Evolutionary conservation across 64 coral and sea anemone species (phyloP).

Genomic region (Acropora yongei): DNA sequence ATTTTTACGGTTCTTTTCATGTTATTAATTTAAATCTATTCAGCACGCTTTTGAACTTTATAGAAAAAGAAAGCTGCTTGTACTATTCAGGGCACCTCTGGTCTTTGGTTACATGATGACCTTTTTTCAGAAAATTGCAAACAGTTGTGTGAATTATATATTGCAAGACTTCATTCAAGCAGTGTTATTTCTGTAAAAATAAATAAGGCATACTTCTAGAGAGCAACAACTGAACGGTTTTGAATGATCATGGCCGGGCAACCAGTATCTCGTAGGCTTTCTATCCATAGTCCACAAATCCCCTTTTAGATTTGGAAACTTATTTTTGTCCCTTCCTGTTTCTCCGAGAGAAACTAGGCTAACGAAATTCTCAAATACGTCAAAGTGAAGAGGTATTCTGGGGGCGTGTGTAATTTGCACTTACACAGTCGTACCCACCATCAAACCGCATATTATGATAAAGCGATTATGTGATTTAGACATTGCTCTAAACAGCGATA

Average conservation of each 20-base stretch:
- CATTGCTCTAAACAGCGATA: neutral
- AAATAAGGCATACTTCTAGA: no score
- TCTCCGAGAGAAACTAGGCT: no score
- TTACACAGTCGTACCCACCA: neutral
- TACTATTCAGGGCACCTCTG: conserved; percentile 14
- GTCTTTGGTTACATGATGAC: conserved; percentile 21
- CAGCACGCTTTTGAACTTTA: neutral
- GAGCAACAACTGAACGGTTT: no score
- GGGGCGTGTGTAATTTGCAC: neutral
- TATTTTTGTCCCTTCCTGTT: no score
- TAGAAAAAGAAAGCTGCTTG: conserved; percentile 25
- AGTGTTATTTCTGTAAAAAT: no score
- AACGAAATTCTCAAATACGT: neutral
- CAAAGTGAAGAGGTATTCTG: neutral
- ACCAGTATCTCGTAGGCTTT: no score
- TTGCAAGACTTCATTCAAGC: no score
- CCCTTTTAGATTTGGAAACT: no score
- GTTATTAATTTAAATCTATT: no score
- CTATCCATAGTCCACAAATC: no score
- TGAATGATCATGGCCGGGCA: no score
- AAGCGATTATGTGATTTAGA: conserved; percentile 3
- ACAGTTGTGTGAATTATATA: neutral
- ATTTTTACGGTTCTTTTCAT: no score
- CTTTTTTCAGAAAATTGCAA: conserved; percentile 27
- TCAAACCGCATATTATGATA: neutral